A percentile compares a stretch with the other conserved stretches of the same genome.
Evolutionary conservation across 92 coral and sea anemone species (phyloP).

Genomic region (Isaurus tuberculatus): DNA sequence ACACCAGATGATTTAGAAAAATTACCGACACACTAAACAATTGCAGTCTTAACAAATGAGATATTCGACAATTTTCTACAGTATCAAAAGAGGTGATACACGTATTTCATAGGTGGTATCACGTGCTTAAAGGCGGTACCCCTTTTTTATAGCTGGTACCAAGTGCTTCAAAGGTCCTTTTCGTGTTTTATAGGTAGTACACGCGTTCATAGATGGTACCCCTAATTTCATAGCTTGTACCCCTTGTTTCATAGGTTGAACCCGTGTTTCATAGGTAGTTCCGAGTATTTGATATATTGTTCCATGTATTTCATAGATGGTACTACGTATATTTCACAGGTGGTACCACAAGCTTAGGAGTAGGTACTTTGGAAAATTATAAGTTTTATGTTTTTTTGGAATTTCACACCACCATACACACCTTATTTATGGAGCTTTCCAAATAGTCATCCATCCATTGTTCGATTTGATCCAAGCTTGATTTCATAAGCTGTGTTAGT

Average conservation of each 20-base stretch:
- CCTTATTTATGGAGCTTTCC: constrained; percentile 69
- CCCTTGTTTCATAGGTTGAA: neutral
- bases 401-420: neutral
- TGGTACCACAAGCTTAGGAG: neutral
- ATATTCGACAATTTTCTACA: too few relatives aligned
- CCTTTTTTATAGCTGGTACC: neutral
- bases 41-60: too few relatives aligned
- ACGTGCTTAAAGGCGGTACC: too few relatives aligned
- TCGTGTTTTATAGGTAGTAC: too few relatives aligned
- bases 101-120: neutral
- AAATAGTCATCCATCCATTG: constrained; percentile 83
- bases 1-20: too few relatives aligned
- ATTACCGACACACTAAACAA: too few relatives aligned
- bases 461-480: constrained; percentile 62
- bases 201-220: neutral
- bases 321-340: neutral
- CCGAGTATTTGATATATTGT: neutral
- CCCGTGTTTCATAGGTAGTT: neutral
- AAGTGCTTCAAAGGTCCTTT: neutral
- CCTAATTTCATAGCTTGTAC: neutral
- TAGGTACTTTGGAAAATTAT: neutral
- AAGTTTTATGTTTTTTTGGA: neutral
- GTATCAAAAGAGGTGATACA: too few relatives aligned
- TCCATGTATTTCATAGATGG: neutral
- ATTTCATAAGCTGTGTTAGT: constrained; percentile 67